phyloP scores from a whole-genome alignment of 2,797 vertebrate genomes.

The Botia almorhae region DNA sequence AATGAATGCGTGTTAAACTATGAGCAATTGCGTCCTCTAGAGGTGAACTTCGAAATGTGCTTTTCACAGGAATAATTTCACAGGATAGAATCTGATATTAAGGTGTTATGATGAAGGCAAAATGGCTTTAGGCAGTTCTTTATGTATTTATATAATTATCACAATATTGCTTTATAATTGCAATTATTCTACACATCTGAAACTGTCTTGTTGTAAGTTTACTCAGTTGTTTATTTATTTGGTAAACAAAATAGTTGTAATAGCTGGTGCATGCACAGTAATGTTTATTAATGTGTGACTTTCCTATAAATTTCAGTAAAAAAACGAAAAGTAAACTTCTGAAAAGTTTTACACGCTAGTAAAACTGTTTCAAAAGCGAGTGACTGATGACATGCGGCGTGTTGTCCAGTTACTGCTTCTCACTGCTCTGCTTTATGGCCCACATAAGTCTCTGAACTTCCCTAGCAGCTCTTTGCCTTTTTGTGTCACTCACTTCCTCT shows the following conservation, averaged over 20 bases:
- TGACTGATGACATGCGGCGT: neutral
- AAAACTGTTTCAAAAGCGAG: neutral
- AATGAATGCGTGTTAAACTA: neutral
- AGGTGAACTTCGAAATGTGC: neutral
- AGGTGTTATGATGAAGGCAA: neutral
- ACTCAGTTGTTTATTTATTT: neutral
- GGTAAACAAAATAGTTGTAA: neutral
- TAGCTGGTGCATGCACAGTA: neutral
- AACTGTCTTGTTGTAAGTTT: neutral
- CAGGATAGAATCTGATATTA: neutral
- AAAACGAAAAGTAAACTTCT: neutral
- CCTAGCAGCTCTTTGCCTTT: conserved; percentile 41
- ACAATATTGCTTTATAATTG: neutral
- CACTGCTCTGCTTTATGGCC: neutral
- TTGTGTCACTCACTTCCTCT: conserved; percentile 55
- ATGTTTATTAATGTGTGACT: neutral
- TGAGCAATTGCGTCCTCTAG: neutral
- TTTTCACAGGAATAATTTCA: neutral
- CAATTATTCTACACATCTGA: no score
- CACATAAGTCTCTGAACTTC: conserved; percentile 31
- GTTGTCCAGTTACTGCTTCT: neutral
- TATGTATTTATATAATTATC: neutral
- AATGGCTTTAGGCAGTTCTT: neutral
- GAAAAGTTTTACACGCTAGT: neutral
- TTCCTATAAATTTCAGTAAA: neutral